phyloP scores from a whole-genome alignment of 1,140 invertebrate genomes.

The Drosophila neocordata region DNA sequence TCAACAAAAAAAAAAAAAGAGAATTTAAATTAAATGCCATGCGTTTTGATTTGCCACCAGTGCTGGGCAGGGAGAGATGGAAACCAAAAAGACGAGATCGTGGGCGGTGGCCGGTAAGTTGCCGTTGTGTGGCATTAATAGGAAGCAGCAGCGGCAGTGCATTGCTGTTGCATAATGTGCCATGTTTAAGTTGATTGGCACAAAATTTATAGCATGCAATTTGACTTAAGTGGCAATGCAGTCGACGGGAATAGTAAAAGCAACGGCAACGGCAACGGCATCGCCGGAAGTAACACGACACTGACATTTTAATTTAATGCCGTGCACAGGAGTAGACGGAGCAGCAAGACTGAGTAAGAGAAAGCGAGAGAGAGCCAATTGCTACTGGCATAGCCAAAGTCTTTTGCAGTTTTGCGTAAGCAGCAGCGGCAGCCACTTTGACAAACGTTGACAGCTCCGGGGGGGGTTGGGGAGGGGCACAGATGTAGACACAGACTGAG shows the following conservation, averaged over 20 bases:
- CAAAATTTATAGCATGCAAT: conserved; percentile 79
- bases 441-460: conserved; percentile 48
- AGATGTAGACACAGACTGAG: no score
- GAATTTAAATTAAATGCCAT: conserved; percentile 61
- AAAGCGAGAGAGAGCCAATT: conserved; percentile 10
- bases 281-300: conserved; percentile 77
- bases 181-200: conserved; percentile 76
- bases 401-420: conserved; percentile 46
- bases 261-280: conserved; percentile 26
- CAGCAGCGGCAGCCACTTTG: conserved; percentile 46
- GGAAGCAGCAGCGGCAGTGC: conserved; percentile 12
- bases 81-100: not conserved
- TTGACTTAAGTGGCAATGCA: conserved; percentile 71
- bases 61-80: not conserved
- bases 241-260: conserved; percentile 18
- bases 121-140: conserved; percentile 32
- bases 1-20: conserved; percentile 36
- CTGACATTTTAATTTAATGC: conserved; percentile 81
- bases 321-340: conserved; percentile 44
- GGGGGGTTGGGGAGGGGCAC: not conserved
- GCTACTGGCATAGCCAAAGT: conserved; percentile 36
- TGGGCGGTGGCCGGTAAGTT: conserved; percentile 13
- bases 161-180: conserved; percentile 60
- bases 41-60: conserved; percentile 46
- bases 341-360: not conserved